These are phyloP conservation scores for Champsocephalus esox DNA, from an alignment of 2,797 vertebrate genomes.

Conservation along the genomic window DNA sequence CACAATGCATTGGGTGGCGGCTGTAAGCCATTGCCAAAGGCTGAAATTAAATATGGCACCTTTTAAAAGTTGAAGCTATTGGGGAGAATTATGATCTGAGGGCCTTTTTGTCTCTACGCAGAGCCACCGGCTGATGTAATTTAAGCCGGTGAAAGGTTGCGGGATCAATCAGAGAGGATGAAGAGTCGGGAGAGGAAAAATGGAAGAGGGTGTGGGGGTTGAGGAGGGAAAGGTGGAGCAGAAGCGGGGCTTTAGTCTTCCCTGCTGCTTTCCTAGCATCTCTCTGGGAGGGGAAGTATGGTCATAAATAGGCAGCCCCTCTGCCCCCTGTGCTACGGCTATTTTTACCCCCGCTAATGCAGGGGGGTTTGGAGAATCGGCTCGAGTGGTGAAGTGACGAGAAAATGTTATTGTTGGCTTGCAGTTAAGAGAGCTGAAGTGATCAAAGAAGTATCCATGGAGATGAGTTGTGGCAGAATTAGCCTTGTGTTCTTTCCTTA, in stretches of 20 bases:
- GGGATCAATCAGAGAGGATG: constrained; percentile 75
- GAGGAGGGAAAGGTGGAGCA: constrained; percentile 61
- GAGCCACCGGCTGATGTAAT: constrained; percentile 77
- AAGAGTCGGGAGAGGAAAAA: constrained; percentile 27
- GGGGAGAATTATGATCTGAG: constrained; percentile 78
- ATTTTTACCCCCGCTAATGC: constrained; percentile 74
- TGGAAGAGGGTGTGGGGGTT: constrained; percentile 43
- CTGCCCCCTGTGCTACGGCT: constrained; percentile 58
- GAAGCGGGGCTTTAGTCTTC: constrained; percentile 57
- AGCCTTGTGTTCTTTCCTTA: constrained; percentile 34
- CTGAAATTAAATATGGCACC: constrained; percentile 80
- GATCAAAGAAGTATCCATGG: constrained; percentile 43
- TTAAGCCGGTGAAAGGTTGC: constrained; percentile 72
- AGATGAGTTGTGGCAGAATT: constrained; percentile 35
- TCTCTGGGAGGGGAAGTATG: constrained; percentile 64
- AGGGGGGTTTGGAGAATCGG: constrained; percentile 44
- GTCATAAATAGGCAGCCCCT: constrained; percentile 68
- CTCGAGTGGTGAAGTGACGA: constrained; percentile 53
- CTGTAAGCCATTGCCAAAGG: constrained; percentile 52
- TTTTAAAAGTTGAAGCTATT: constrained; percentile 76
- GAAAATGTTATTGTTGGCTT: constrained; percentile 70
- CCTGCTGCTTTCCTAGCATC: constrained; percentile 68
- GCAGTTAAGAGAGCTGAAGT: constrained; percentile 34
- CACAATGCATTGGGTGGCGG: constrained; percentile 42
- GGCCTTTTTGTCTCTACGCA: constrained; percentile 65